These are phyloP conservation scores for Holacanthella duospinosa DNA, from an alignment of 2,888 invertebrate genomes.

Conservation along the genomic window DNA sequence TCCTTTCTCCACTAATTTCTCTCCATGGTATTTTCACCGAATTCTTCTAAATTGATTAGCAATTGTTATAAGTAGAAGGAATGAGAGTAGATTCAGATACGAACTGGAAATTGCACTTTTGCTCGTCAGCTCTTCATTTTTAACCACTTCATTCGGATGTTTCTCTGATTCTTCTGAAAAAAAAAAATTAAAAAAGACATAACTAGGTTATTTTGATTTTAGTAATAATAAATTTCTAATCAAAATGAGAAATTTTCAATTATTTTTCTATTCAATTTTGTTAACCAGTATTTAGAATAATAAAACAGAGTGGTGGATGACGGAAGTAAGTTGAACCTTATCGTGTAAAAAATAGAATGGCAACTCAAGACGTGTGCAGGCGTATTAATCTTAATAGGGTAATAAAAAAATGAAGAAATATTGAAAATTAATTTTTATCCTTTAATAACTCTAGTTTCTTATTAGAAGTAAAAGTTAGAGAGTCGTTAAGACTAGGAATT, in stretches of 20 bases:
- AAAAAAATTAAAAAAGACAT: conserved; percentile 27
- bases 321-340: too few relatives aligned
- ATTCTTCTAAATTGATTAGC: conserved; percentile 22
- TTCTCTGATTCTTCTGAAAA: conserved; percentile 70
- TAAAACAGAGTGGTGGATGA: too few relatives aligned
- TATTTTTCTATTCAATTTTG: too few relatives aligned
- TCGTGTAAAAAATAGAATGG: too few relatives aligned
- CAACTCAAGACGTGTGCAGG: not conserved
- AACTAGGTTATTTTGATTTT: too few relatives aligned
- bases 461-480: too few relatives aligned
- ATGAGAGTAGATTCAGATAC: conserved; percentile 14
- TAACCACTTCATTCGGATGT: conserved; percentile 82
- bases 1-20: too few relatives aligned
- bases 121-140: conserved; percentile 74
- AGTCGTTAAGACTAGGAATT: not conserved
- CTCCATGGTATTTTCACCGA: conserved; percentile 6
- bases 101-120: conserved; percentile 4
- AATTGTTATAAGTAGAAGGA: conserved; percentile 17
- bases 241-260: too few relatives aligned
- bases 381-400: not conserved
- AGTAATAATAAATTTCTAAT: too few relatives aligned
- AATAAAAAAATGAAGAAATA: conserved; percentile 9
- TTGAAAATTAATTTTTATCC: not conserved
- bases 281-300: too few relatives aligned
- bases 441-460: too few relatives aligned